Evolutionary conservation across 2,113 vertebrate species (phyloP), one percentile per base, ranked within the genome.

Genomic region (Rhinolophus sinicus): DNA sequence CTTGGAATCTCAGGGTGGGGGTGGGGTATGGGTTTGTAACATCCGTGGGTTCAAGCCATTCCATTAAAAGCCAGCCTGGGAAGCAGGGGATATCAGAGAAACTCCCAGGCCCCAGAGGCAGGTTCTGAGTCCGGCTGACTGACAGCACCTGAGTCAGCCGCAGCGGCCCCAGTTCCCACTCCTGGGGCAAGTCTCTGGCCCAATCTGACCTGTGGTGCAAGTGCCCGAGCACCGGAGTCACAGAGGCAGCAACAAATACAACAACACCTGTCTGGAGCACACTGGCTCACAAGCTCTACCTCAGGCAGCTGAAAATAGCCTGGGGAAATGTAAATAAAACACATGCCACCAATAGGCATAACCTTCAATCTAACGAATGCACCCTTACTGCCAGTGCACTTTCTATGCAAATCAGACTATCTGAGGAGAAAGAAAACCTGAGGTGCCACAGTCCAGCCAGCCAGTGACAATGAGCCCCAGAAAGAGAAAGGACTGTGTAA

Each of bases 281-380:
- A 22, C 30, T 62, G 10, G 1, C 73, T 95, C 85, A 89, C 30
- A 90, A 72, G 87, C 65, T 95, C 92, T 90, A 40, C 62, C 60
- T 90, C 69, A 85, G 50, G 70, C 26, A 76, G 67, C 33, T 95
- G 95, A 96, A 95, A 95, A 93, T 50, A 90, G 50, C 33, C 90
- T 47, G 30, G 80, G 56, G 70, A 97, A 78, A 87, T 56, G 78
- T 24, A 94, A 96, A 94, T 75, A 97, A 93, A 95, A 35, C 14
- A 24, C 40, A 52, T 30, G 40, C 28, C 90, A 92, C 94, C 50
- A 70, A 92, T 85, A 95, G 16, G 76, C 69, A 83, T 56, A 60
- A 93, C 56, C 69, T 78, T 75, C 62, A 76, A 52, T 40, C 60
- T 84, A 86, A 95, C 47, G 76, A 95, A 70, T 44, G 35, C 18